Percentiles rank a stretch among this genome's conserved stretches.
These are phyloP conservation scores for Anoplius nigerrimus DNA, from an alignment of 2,888 invertebrate species.

Conservation along the genomic window DNA sequence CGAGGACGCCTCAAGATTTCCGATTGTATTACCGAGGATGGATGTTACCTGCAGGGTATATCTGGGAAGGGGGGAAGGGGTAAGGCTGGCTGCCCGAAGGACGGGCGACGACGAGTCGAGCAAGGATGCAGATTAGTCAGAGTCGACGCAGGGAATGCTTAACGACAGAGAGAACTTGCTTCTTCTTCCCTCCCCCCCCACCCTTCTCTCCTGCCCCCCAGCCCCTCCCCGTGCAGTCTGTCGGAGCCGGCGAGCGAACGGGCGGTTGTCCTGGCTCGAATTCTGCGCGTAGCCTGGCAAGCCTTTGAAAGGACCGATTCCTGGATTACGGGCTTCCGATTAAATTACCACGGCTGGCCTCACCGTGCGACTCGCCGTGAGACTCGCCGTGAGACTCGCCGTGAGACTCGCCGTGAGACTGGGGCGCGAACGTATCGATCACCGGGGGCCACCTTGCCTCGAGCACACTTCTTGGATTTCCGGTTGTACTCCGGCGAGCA, in stretches of 20 bases:
- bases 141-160: slow-evolving; percentile 61
- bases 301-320: slow-evolving; percentile 51
- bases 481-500: slow-evolving; percentile 9
- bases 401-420: too few relatives aligned
- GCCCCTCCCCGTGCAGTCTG: neutral
- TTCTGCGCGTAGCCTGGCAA: slow-evolving; percentile 37
- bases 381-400: too few relatives aligned
- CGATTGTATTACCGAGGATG: slow-evolving; percentile 10
- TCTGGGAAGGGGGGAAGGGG: neutral
- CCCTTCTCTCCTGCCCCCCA: neutral
- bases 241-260: too few relatives aligned
- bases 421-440: slow-evolving; percentile 44
- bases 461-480: slow-evolving; percentile 34
- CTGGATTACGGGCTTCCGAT: slow-evolving; percentile 62
- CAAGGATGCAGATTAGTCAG: slow-evolving; percentile 60
- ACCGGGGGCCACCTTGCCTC: neutral
- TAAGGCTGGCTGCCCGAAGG: neutral
- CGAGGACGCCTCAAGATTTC: slow-evolving; percentile 1
- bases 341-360: slow-evolving; percentile 55
- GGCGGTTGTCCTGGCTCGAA: slow-evolving; percentile 33
- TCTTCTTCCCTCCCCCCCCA: slow-evolving; percentile 24
- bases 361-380: too few relatives aligned
- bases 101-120: slow-evolving; percentile 12
- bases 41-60: neutral
- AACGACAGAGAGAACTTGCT: too few relatives aligned